Conservation (phyloP, 2,888 invertebrate genomes). For the Agrilus mali region DNA sequence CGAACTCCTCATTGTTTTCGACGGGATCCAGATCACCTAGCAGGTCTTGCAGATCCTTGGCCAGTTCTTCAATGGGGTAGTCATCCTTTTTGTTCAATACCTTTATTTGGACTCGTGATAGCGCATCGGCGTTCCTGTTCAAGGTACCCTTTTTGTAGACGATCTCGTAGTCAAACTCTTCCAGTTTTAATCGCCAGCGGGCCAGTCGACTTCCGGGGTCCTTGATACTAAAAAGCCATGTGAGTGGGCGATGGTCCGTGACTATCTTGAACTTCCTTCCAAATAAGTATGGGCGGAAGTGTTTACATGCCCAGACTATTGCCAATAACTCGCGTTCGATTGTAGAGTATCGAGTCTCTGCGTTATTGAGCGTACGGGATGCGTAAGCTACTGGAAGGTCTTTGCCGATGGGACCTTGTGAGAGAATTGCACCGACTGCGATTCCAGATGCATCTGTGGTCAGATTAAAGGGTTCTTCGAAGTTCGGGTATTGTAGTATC, state of each 20-base stretch:
- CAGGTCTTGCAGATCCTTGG: no score
- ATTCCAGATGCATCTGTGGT: conserved; percentile 14
- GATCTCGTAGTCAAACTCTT: conserved; percentile 6
- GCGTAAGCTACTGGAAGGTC: conserved; percentile 13
- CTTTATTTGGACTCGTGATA: conserved; percentile 2
- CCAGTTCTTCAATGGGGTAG: no score
- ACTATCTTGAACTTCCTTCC: conserved; percentile 1
- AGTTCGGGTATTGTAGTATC: no score
- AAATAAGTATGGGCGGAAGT: conserved; percentile 13
- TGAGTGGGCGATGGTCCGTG: no score
- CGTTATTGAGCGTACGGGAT: conserved; percentile 9
- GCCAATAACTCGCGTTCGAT: conserved; percentile 15
- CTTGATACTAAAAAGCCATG: no score
- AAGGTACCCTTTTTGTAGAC: conserved; percentile 6
- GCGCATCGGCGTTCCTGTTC: conserved; percentile 8
- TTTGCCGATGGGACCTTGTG: conserved; percentile 12
- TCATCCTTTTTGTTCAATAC: conserved; percentile 1
- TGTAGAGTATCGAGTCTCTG: conserved; percentile 8
- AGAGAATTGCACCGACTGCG: conserved; percentile 14
- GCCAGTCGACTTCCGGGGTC: no score
- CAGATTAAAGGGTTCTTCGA: conserved; percentile 15
- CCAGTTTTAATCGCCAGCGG: no score
- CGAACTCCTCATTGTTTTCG: no score
- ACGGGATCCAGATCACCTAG: no score
- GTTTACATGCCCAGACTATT: conserved; percentile 12